Conservation (phyloP, 2,888 invertebrate genomes). For the Dryobota labecula region DNA sequence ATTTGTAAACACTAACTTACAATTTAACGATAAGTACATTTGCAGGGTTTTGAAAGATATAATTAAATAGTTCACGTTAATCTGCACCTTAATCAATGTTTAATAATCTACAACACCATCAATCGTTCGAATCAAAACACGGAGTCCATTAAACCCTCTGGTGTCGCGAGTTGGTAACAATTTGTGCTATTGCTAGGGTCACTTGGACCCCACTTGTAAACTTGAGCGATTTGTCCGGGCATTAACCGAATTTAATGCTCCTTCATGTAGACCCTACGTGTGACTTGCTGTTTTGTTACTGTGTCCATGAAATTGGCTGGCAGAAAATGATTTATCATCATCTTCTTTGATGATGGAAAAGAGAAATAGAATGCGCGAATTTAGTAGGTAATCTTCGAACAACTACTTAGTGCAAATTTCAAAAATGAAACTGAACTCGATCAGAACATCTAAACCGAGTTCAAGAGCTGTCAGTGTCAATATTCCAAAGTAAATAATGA, state of each 20-base stretch:
- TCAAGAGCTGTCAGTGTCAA: no score
- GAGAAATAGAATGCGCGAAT: background rate
- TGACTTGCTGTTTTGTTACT: conserved; percentile 70
- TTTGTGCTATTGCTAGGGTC: conserved; percentile 71
- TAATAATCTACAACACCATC: conserved; percentile 61
- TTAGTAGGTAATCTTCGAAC: background rate
- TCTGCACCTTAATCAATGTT: conserved; percentile 32
- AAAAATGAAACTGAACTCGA: no score
- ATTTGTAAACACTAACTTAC: no score
- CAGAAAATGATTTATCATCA: conserved; percentile 26
- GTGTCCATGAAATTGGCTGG: conserved; percentile 60
- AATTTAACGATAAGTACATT: background rate
- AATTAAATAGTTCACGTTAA: background rate
- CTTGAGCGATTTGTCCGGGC: conserved; percentile 80
- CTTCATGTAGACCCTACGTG: conserved; percentile 73
- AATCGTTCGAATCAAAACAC: conserved; percentile 70
- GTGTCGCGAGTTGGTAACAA: conserved; percentile 69
- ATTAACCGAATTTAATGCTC: conserved; percentile 83
- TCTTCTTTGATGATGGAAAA: background rate
- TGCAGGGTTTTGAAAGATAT: background rate
- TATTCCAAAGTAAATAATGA: no score
- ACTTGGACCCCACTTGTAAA: conserved; percentile 78
- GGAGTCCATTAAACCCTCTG: conserved; percentile 74
- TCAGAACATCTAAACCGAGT: no score
- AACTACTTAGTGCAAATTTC: no score